phyloP scores from a whole-genome alignment of 2,888 invertebrate genomes.

The Agapostemon virescens region DNA sequence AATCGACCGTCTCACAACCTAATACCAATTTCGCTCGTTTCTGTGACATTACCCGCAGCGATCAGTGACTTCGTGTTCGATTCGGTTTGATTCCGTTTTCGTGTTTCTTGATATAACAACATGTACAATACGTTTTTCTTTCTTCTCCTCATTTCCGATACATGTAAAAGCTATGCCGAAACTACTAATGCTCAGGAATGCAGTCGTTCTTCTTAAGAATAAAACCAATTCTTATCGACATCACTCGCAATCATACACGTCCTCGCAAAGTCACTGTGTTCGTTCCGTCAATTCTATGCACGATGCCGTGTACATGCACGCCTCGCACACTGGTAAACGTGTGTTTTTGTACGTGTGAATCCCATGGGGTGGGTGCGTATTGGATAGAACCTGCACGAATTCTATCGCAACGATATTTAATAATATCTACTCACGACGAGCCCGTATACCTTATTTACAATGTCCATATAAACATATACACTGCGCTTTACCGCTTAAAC shows the following conservation, averaged over 20 bases:
- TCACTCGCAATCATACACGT: not conserved
- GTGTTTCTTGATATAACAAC: not conserved
- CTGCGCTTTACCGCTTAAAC: slow-evolving; percentile 64
- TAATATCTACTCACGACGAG: slow-evolving; percentile 67
- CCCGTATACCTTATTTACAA: slow-evolving; percentile 75
- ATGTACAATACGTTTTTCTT: not conserved
- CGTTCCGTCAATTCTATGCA: slow-evolving; percentile 2
- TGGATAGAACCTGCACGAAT: slow-evolving; percentile 52
- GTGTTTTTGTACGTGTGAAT: slow-evolving; percentile 42
- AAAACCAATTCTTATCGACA: not conserved
- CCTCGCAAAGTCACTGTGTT: not conserved
- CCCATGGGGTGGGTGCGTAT: slow-evolving; percentile 41
- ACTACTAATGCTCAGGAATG: not conserved
- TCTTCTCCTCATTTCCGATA: no score
- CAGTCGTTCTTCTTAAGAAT: not conserved
- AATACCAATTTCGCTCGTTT: not conserved
- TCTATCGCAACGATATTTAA: slow-evolving; percentile 52
- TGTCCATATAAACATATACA: slow-evolving; percentile 75
- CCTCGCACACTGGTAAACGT: not conserved
- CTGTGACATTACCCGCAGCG: not conserved
- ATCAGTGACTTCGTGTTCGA: not conserved
- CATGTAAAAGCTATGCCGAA: not conserved
- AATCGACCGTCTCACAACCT: not conserved
- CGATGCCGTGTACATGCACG: slow-evolving; percentile 10
- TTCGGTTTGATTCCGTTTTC: not conserved